Base-by-base conservation (phyloP, 2,888 invertebrate genomes). In the Macrosiphum euphorbiae region DNA sequence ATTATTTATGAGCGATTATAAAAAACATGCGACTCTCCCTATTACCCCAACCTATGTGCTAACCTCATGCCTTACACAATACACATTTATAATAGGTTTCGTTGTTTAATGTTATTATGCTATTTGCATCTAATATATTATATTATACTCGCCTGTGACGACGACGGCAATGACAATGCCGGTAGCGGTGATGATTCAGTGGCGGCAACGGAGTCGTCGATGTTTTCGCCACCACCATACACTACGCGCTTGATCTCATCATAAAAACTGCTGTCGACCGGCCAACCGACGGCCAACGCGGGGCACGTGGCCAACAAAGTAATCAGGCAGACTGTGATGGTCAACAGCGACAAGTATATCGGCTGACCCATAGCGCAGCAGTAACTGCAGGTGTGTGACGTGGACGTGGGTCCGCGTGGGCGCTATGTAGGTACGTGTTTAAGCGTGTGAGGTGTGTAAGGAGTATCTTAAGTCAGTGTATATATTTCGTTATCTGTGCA, bases 181-280 rank as follows among this genome's bases (percentile, higher is more conserved):
- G 92, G 84, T 24, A n/a, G 50, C n/a, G 90, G 93, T 3, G 92
- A 35, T 28, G 92, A 92, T 35, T 92, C 92, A 20, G 92, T 87
- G 52, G 26, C 35, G 41, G 84, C 20, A 1, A 44, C 26, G 3
- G 28, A 20, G n/a, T 50, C 61, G 47, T 47, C 41, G 20, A 61
- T 47, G 87, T 7, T 41, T 16, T 58, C 67, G 61, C 28, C 85
- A 47, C 85, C 28, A 35, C 90, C 90, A 67, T 94, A 94, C 85
- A 94, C 90, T 44, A 94, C 52, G n/a, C 94, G 58, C 52, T 90
- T 94, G 90, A 94, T 94, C 86, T 90, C 61, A 50, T 94, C 86
- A 52, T 94, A 94, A 41, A 94, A 94, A 50, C 41, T 67, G 90
- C 90, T 94, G 67, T 94, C 94, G 41, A 90, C 52, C 50, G 94